Evolutionary conservation across 1,140 invertebrate genomes (phyloP).

Genomic region (Meloidogyne floridensis): DNA sequence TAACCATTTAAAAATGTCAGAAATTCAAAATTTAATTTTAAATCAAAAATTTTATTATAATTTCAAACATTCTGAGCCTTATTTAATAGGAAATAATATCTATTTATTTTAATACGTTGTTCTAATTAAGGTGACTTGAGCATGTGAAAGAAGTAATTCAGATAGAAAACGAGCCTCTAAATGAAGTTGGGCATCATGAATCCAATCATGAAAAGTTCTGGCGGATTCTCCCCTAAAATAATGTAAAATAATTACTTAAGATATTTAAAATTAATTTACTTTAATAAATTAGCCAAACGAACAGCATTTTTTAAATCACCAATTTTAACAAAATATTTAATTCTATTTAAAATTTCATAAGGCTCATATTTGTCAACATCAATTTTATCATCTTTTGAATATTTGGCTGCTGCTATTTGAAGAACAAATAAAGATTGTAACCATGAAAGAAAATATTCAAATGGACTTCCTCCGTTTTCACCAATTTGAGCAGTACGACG

Average conservation of each 20-base stretch:
- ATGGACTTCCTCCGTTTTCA: constrained; percentile 75
- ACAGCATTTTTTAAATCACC: constrained; percentile 80
- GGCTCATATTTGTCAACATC: constrained; percentile 73
- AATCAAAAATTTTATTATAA: too few species aligned
- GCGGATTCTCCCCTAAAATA: constrained; percentile 75
- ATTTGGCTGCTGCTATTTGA: constrained; percentile 65
- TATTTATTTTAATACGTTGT: constrained; percentile 27
- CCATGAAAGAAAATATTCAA: constrained; percentile 83
- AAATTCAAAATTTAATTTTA: too few species aligned
- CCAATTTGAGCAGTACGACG: constrained; percentile 80
- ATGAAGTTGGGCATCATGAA: constrained; percentile 79
- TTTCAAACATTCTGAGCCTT: too few species aligned
- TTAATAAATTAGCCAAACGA: constrained; percentile 83
- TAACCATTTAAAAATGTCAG: too few species aligned
- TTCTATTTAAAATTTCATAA: constrained; percentile 82
- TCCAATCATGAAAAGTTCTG: constrained; percentile 81
- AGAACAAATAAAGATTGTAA: constrained; percentile 73
- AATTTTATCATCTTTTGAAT: constrained; percentile 61
- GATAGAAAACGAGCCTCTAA: constrained; percentile 86
- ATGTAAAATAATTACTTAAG: neutral
- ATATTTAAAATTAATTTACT: constrained; percentile 56
- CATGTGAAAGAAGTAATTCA: constrained; percentile 76
- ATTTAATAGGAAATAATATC: neutral
- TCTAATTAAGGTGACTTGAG: constrained; percentile 19
- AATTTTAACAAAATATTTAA: constrained; percentile 78